These are phyloP conservation scores for Agonopterix subpropinquella DNA, from an alignment of 2,888 invertebrate genomes.

Conservation along the genomic window DNA sequence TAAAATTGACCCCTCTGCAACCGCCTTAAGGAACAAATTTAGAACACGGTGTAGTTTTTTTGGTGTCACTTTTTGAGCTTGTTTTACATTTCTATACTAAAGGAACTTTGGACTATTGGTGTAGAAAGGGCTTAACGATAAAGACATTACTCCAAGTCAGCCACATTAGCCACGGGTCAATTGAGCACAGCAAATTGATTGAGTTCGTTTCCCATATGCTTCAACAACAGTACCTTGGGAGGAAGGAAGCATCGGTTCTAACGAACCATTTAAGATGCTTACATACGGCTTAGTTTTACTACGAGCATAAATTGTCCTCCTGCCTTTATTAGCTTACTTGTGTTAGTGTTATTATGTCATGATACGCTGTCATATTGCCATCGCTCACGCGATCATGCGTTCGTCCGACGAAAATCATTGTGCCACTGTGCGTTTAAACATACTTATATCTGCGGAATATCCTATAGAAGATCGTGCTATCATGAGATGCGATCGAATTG, in stretches of 20 bases:
- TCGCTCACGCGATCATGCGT: no score
- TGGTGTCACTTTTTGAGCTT: no score
- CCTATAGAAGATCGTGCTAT: no score
- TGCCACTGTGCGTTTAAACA: no score
- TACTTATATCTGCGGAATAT: no score
- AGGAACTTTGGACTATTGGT: neutral
- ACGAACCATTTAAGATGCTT: slow-evolving; percentile 21
- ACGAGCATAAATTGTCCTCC: neutral
- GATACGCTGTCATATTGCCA: no score
- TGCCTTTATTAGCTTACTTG: neutral
- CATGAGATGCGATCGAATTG: no score
- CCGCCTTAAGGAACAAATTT: no score
- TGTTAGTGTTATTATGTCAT: neutral
- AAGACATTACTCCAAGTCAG: slow-evolving; percentile 17
- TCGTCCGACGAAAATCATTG: no score
- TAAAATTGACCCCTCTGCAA: no score
- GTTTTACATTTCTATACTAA: no score
- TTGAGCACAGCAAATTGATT: slow-evolving; percentile 22
- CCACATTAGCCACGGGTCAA: slow-evolving; percentile 14
- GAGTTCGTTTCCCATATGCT: slow-evolving; percentile 16
- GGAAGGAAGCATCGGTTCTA: slow-evolving; percentile 20
- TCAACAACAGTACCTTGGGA: slow-evolving; percentile 6
- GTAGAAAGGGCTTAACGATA: slow-evolving; percentile 7
- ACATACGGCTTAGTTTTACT: slow-evolving; percentile 2
- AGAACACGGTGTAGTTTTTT: no score